Evolutionary conservation across 2,797 vertebrate genomes (phyloP).

Genomic region (Hafferia zeledoni): DNA sequence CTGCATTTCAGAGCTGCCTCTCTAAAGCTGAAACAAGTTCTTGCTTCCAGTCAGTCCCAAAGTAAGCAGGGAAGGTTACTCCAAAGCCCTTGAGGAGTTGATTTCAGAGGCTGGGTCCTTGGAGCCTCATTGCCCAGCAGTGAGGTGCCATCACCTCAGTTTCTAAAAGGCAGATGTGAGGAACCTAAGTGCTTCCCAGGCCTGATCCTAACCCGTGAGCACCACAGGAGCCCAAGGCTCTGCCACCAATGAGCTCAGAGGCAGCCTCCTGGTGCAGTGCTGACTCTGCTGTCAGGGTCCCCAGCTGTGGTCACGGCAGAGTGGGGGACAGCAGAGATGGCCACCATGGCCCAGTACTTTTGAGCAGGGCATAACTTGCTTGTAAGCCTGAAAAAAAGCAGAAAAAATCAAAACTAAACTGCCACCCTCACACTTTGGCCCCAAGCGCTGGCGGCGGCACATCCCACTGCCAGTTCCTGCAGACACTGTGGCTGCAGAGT

Average conservation of each 20-base stretch:
- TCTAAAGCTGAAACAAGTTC: background rate
- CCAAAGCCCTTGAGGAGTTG: background rate
- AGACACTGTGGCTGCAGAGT: background rate
- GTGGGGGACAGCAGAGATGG: background rate
- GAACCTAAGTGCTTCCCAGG: background rate
- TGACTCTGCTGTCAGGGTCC: background rate
- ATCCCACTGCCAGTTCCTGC: background rate
- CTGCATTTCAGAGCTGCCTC: background rate
- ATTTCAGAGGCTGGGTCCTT: background rate
- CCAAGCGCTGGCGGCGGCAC: background rate
- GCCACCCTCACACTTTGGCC: background rate
- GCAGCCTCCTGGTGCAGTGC: background rate
- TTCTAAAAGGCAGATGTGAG: background rate
- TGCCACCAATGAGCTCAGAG: background rate
- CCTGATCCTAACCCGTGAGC: background rate
- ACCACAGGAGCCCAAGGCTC: background rate
- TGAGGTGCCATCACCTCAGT: background rate
- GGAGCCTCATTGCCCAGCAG: background rate
- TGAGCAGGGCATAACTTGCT: background rate
- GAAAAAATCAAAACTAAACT: background rate
- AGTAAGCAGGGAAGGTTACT: background rate
- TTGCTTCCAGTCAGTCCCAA: background rate
- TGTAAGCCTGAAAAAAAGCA: background rate
- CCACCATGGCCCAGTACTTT: background rate
- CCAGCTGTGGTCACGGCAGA: rapidly evolving